Base-by-base conservation (phyloP, 1,140 invertebrate species). In the Solen grandis region DNA sequence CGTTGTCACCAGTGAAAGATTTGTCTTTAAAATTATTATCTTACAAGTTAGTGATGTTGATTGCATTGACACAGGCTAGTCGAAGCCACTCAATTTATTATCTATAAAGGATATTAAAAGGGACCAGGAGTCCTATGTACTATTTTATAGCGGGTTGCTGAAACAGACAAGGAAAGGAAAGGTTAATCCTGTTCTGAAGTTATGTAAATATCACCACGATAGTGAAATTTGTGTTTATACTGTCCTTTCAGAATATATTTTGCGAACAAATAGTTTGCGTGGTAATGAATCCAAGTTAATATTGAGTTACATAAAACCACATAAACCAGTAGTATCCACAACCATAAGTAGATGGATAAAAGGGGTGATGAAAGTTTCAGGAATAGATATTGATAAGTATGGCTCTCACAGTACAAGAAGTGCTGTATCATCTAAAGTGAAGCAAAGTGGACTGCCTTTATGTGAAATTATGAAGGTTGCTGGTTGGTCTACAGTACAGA, bases 1-100 rank as follows among this genome's bases (percentile, higher is more conserved):
- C 5, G 35, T 38, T 62, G 29, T n/a, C 54, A 46, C 73, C 62
- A 27, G 31, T 33, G n/a, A 4, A 33, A 60, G 35, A 69, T 33
- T 31, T 82, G n/a, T 68, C 52, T 16, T 63, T 82, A 33, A 77
- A 69, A 31, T 13, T 57, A 50, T 62, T 82, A 33, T 54, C 72
- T 38, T 50, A 36, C 14, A 82, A 82, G 54, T 62, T 59, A 46
- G 33, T 27, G 3, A 82, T 77, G 81, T 50, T 70, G 31, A 25
- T 82, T n/a, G 62, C 65, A 16, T 63, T 82, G 25, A 59, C 65
- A 25, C 25, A 29, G 14, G 72, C 59, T 46, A 73, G 63, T 52
- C 50, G 73, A 10, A 50, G 55, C 35, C 60, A 68, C 5, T 60
- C 79, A 19, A 31, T 81, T 35, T 52, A 35, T 36, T 80, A 27